Base-by-base conservation (phyloP, 2,113 vertebrate genomes). In the Arvicanthis niloticus region DNA sequence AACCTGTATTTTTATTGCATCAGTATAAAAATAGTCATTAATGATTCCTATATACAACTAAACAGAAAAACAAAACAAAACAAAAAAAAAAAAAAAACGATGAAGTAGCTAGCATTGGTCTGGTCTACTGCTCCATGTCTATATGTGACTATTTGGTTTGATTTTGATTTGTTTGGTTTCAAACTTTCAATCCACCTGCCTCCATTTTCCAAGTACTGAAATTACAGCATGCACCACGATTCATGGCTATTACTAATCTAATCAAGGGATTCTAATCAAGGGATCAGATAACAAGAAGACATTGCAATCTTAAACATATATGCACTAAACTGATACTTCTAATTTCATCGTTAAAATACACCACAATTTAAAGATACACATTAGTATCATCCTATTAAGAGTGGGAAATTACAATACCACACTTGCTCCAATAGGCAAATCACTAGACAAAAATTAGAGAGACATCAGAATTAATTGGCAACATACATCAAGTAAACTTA, bases 1-100 rank as follows among this genome's bases (percentile, higher is more conserved):
- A 95, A 19, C 13, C 42, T n/a, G 31, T 48, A 94, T 78, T 89
- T 93, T 94, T 60, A 72, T 86, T 73, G 40, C 17, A 53, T 42
- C 91, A n/a, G 75, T 56, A 80, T 5, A 91, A 5, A 94, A 82
- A 89, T 67, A 5, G 88, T 86, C 62, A 91, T 51, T 72, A 77
- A 70, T 85, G 81, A 91, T 72, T 89, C 34, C 40, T 80, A 86
- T 26, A 89, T 2, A 81, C 8, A 93, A 24, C 4, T 77, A 87
- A 94, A 21, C 53, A 45, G 40, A 26, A 60, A 91, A 73, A 72
- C 75, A 77, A 72, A 81, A 77, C n/a, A n/a, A n/a, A n/a, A n/a
- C n/a, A n/a, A n/a, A n/a, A n/a, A n/a, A 26, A 60, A 91, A 73
- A 72, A 80, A 77, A 72, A 80, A 77, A 26, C 31, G 31, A 51